Conservation (phyloP, 1,140 invertebrate genomes). For the Calliphora vicina region DNA sequence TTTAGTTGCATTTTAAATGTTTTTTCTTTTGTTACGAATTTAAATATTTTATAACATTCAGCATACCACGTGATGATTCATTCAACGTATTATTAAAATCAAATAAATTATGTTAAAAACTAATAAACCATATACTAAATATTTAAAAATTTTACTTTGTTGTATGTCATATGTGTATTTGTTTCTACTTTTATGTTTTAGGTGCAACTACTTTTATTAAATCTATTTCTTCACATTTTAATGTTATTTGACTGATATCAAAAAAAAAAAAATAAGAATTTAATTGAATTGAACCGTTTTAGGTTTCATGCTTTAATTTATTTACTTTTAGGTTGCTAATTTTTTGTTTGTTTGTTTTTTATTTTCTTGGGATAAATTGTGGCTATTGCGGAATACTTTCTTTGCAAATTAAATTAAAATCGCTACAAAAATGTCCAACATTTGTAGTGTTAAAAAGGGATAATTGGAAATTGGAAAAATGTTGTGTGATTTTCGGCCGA, state of each 20-base stretch:
- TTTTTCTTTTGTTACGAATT: too few relatives aligned
- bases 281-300: neutral
- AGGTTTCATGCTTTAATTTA: neutral
- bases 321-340: too few relatives aligned
- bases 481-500: neutral
- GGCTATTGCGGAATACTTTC: slow-evolving; percentile 12
- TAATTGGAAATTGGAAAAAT: slow-evolving; percentile 17
- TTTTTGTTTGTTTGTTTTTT: too few relatives aligned
- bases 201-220: neutral
- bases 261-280: neutral
- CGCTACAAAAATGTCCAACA: slow-evolving; percentile 13
- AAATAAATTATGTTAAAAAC: neutral
- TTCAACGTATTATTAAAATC: too few relatives aligned
- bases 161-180: neutral
- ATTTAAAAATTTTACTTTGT: neutral
- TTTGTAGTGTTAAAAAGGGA: slow-evolving; percentile 26
- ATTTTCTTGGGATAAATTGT: slow-evolving; percentile 13
- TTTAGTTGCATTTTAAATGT: too few relatives aligned
- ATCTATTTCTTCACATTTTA: neutral
- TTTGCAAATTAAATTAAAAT: slow-evolving; percentile 17
- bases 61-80: too few relatives aligned
- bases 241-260: neutral
- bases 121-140: neutral
- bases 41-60: too few relatives aligned
- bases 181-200: neutral